Evolutionary conservation across 2,113 vertebrate genomes (phyloP).

Genomic region (Actenoides lindsayi): DNA sequence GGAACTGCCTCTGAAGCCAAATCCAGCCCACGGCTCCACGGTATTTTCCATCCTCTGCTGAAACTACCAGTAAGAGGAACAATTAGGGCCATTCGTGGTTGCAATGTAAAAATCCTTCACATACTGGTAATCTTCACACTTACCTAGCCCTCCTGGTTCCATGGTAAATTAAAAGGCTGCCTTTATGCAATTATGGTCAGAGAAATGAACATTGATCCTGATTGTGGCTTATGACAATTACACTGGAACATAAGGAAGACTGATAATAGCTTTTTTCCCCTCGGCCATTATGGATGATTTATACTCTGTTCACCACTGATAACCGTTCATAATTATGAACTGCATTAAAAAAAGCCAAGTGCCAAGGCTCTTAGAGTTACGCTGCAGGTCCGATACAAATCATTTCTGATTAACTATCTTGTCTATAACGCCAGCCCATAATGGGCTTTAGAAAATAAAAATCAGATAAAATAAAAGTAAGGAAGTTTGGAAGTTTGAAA

Average conservation of each 20-base stretch:
- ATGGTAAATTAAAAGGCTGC: slow-evolving; percentile 68
- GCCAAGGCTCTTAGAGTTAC: slow-evolving; percentile 60
- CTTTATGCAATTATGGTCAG: slow-evolving; percentile 69
- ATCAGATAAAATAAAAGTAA: not conserved
- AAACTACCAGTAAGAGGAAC: not conserved
- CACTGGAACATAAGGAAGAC: slow-evolving; percentile 76
- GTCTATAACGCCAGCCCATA: slow-evolving; percentile 31
- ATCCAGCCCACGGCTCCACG: not conserved
- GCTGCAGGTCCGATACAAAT: slow-evolving; percentile 67
- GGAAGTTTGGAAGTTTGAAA: slow-evolving; percentile 42
- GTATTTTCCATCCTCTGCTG: not conserved
- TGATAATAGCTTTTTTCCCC: slow-evolving; percentile 74
- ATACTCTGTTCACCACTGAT: slow-evolving; percentile 67
- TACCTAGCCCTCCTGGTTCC: slow-evolving; percentile 62
- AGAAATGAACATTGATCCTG: slow-evolving; percentile 75
- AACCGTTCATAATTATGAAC: slow-evolving; percentile 73
- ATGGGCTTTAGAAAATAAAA: slow-evolving; percentile 48
- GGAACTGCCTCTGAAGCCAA: not conserved
- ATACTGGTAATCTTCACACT: slow-evolving; percentile 61
- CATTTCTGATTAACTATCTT: slow-evolving; percentile 68
- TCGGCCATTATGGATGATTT: slow-evolving; percentile 75
- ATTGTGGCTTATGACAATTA: slow-evolving; percentile 74
- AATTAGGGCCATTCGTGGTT: slow-evolving; percentile 36
- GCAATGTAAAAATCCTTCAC: slow-evolving; percentile 51
- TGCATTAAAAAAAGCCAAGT: slow-evolving; percentile 69